Percentiles rank a stretch among this genome's conserved stretches.
phyloP scores from a whole-genome alignment of 2,113 vertebrate genomes.

The Macquaria australasica region DNA sequence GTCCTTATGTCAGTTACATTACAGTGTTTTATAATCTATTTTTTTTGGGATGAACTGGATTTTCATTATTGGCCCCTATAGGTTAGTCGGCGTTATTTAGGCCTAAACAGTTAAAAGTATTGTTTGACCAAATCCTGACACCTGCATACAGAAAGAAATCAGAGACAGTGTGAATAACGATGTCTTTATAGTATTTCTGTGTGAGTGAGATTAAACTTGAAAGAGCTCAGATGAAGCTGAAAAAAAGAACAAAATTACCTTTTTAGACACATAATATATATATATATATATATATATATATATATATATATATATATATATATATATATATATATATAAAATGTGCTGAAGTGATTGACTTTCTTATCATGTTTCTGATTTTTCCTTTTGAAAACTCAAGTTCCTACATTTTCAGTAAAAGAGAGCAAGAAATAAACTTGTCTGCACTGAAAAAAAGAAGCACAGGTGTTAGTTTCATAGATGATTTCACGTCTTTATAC shows the following conservation, averaged over 20 bases:
- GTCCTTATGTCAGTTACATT: neutral
- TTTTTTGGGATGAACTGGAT: neutral
- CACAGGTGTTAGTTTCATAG: constrained; percentile 10
- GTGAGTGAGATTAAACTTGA: constrained; percentile 10
- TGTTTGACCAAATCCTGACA: neutral
- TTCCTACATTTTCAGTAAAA: neutral
- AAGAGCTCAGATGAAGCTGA: neutral
- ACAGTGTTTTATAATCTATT: neutral
- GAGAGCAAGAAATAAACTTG: constrained; percentile 35
- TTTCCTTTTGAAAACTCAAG: constrained; percentile 55
- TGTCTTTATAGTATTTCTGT: neutral
- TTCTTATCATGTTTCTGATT: constrained; percentile 62
- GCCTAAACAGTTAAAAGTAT: neutral
- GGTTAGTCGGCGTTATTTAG: no score
- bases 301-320: constrained; percentile 22
- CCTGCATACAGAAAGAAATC: neutral
- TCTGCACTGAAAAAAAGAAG: constrained; percentile 3
- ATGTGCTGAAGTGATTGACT: constrained; percentile 24
- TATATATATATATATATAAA: neutral
- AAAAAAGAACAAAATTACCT: constrained; percentile 39
- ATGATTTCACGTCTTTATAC: neutral
- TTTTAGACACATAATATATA: neutral
- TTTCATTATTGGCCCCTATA: no score
- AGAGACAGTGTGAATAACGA: neutral
- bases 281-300: constrained; percentile 24